A percentile compares a stretch with the other conserved stretches of the same genome.
Evolutionary conservation across 2,797 vertebrate species (phyloP).

Genomic region (Aeoliscus strigatus): DNA sequence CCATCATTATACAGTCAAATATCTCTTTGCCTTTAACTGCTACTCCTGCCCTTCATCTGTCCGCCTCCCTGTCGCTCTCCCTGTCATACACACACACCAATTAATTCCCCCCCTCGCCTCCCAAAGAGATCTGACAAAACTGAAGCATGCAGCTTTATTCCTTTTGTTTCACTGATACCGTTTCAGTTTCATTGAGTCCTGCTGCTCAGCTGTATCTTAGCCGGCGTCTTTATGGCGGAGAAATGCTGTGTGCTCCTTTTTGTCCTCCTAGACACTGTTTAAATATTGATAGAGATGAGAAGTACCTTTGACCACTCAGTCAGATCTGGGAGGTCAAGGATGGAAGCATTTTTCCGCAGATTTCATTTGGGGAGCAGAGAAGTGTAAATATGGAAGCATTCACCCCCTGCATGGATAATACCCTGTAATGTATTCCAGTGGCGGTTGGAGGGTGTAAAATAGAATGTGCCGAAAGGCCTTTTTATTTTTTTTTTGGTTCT

Average conservation of each 20-base stretch:
- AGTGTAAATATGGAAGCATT: constrained; percentile 58
- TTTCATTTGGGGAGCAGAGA: constrained; percentile 54
- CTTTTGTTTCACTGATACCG: constrained; percentile 53
- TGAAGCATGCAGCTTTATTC: constrained; percentile 21
- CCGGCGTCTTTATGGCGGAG: constrained; percentile 32
- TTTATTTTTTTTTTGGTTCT: constrained; percentile 20
- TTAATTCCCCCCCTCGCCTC: constrained; percentile 9
- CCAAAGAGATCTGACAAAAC: constrained; percentile 36
- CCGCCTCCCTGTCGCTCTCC: constrained; percentile 14
- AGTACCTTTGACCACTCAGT: constrained; percentile 50
- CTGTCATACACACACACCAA: constrained; percentile 12
- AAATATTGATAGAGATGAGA: constrained; percentile 75
- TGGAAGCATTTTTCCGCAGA: constrained; percentile 56
- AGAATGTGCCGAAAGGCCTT: constrained; percentile 60
- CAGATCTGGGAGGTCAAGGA: constrained; percentile 60
- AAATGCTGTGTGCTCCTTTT: constrained; percentile 42
- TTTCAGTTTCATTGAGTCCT: constrained; percentile 47
- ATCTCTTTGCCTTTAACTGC: constrained; percentile 39
- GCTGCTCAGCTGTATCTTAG: constrained; percentile 60
- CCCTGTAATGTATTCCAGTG: constrained; percentile 64
- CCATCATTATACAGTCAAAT: constrained; percentile 65
- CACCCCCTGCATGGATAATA: constrained; percentile 58
- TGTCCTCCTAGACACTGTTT: constrained; percentile 59
- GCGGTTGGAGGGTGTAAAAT: constrained; percentile 71
- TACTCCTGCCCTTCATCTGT: constrained; percentile 34